These are phyloP conservation scores for Ephestia elutella DNA, from an alignment of 1,140 invertebrate genomes.

Conservation along the genomic window DNA sequence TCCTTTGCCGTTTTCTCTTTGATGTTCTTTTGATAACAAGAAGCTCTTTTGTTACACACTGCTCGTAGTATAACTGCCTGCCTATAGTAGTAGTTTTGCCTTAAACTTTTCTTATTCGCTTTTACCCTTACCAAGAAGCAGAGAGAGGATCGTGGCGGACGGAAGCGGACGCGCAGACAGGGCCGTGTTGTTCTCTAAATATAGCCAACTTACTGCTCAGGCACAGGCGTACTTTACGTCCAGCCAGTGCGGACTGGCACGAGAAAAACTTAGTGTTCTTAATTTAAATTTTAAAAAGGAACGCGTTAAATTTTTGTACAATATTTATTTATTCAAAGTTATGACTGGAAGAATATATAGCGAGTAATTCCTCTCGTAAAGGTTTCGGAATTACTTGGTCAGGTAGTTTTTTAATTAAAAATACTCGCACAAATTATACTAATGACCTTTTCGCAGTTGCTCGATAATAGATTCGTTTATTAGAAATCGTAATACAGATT, in stretches of 20 bases:
- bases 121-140: neutral
- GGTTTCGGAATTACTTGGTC: neutral
- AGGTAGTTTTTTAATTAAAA: neutral
- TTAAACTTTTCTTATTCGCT: neutral
- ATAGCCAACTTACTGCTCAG: neutral
- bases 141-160: neutral
- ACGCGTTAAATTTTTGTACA: too few species aligned
- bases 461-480: too few species aligned
- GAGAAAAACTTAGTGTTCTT: neutral
- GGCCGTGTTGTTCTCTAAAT: neutral
- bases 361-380: too few species aligned
- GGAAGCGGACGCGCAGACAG: neutral
- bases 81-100: too few species aligned
- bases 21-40: too few species aligned
- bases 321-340: too few species aligned
- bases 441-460: too few species aligned
- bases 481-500: neutral
- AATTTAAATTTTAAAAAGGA: neutral
- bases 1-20: too few species aligned
- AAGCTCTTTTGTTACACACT: too few species aligned
- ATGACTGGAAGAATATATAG: too few species aligned
- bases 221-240: neutral
- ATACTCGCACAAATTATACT: too few species aligned
- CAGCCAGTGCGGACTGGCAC: neutral
- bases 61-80: too few species aligned